Evolutionary conservation across 2,113 vertebrate genomes (phyloP), one percentile per base, ranked within the genome.

Genomic region (Pseudorasbora parva): DNA sequence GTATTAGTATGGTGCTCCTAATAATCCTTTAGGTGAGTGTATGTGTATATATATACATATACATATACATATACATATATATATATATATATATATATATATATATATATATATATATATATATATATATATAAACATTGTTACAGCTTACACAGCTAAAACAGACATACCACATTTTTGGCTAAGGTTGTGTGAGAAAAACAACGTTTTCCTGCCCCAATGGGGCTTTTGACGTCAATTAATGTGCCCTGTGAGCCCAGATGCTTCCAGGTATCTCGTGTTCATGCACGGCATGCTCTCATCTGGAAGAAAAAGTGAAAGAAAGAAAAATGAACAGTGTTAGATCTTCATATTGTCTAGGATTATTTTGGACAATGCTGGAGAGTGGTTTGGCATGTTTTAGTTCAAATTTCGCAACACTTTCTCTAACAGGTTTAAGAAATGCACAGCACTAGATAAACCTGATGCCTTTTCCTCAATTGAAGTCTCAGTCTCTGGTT

Each of bases 291-390:
- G 37, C 41, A 25, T 77, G 45, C 60, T 79, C 33, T 78, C 54
- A 59, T 77, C 81, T 62, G 72, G 43, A 56, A 45, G 56, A 74
- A 59, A 51, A 21, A 3, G 21, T n/a, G 19, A 78, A 51, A 71
- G 21, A 33, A 27, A 47, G 41, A 60, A n/a, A 80, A 19, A 77
- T 73, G 21, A 25, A 15, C 43, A 72, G 51, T 51, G 45, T 77
- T 47, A 54, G 78, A 21, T 85, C 51, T 66, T 72, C 56, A 56
- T 62, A 59, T 72, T 76, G 41, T 54, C 17, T 64, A n/a, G 17
- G 41, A 82, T 57, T 45, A 27, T 76, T 76, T 43, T 77, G 74
- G 54, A 17, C 33, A 41, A 10, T 75, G 21, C 14, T 75, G 25
- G 73, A 33, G 12, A 77, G 25, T 74, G 19, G 73, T 37, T 71